Evolutionary conservation across 1,140 invertebrate species (phyloP).

Genomic region (Drosophila melanogaster): Release_6_plus_ISO1_MT NT_037436.4:22837001-22837500

Average conservation of each 20-base stretch:
- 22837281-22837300: not conserved
- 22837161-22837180: not conserved
- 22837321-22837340: not conserved
- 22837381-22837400: not conserved
- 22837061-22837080: not conserved
- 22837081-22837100: not conserved
- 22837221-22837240: constrained; percentile 2
- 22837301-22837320: not conserved
- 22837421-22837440: not conserved
- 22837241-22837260: not conserved
- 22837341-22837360: not conserved
- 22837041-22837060: not conserved
- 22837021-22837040: constrained; percentile 1
- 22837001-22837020: not conserved
- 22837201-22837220: not conserved
- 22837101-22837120: constrained; percentile 1
- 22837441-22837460: not conserved
- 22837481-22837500: not conserved
- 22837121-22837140: not conserved
- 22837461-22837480: not conserved
- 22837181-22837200: not conserved
- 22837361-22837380: not conserved
- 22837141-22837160: constrained; percentile 3
- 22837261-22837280: not conserved
- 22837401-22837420: not conserved